Base-by-base conservation (phyloP, 2,113 vertebrate genomes). In the Notothenia coriiceps region DNA sequence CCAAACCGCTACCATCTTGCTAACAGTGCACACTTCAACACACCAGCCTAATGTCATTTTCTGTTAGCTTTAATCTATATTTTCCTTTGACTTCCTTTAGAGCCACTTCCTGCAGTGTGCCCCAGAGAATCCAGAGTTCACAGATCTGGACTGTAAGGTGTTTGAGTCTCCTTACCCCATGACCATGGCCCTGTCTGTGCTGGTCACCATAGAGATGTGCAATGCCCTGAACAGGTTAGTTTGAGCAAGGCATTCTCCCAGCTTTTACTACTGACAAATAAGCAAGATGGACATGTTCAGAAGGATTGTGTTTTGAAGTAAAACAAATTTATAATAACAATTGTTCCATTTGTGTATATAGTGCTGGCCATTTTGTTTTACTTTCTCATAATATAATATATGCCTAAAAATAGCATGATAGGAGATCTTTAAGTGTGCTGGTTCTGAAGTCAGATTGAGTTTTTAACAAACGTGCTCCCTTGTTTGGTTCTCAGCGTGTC, bases 131-230 rank as follows among this genome's bases (percentile, higher is more conserved):
- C 96, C 96, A 0, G 97, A 98, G 22, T 99, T 96, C 77, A 85
- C 89, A 1, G 96, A 91, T 18, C 77, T 99, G 1, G 94, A 97
- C 80, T 99, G 98, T 61, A 94, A 94, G n/a, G 79, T 99, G 66
- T 99, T 99, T 80, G 98, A 98, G 89, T 99, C 98, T 5, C 98
- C 98, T 0, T 99, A 98, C 57, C 98, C 98, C 0, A 99, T 99
- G 98, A 99, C 98, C 35, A 99, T 99, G 98, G 98, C 98, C 0
- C 95, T 99, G 3, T 99, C 98, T 71, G 98, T 99, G 44, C 94
- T 99, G 55, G 98, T 99, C 79, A 99, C 98, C 84, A 99, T 99
- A 60, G 98, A 99, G 95, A 99, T 99, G 98, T 99, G 98, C 93
- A 99, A 99, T 8, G 98, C 98, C 63, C 96, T 99, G 49, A 99